Conservation (phyloP, 2,888 invertebrate genomes). For the Drosophila picticornis region DNA sequence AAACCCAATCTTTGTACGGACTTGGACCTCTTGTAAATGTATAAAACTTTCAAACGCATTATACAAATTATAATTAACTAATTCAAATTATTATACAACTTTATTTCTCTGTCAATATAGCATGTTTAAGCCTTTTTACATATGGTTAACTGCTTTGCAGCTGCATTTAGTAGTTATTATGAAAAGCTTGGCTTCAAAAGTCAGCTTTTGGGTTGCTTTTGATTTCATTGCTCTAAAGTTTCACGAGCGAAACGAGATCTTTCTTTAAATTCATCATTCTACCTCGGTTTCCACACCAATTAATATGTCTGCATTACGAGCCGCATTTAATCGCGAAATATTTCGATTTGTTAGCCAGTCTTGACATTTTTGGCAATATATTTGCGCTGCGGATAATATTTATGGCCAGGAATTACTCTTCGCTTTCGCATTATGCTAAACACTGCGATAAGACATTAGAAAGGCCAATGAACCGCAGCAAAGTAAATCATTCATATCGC, state of each 20-base stretch:
- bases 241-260: not conserved
- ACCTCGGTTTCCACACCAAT: not conserved
- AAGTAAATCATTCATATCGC: slow-evolving; percentile 71
- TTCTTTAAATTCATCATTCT: not conserved
- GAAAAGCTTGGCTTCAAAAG: not conserved
- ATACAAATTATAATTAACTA: not conserved
- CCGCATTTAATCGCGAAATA: slow-evolving; percentile 23
- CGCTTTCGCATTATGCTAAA: slow-evolving; percentile 71
- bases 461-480: slow-evolving; percentile 70
- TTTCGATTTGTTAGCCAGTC: slow-evolving; percentile 26
- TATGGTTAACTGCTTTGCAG: not conserved
- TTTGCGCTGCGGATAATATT: slow-evolving; percentile 43
- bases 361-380: slow-evolving; percentile 15
- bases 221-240: not conserved
- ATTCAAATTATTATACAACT: not conserved
- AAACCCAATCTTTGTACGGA: not conserved
- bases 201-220: not conserved
- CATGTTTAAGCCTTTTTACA: not conserved
- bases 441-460: slow-evolving; percentile 58
- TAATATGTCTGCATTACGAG: slow-evolving; percentile 24
- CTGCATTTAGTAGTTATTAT: not conserved
- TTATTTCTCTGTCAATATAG: not conserved
- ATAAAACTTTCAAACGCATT: not conserved
- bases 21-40: not conserved
- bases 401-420: slow-evolving; percentile 58